Conservation (phyloP, 30 jellyfish, hydroid and myxozoan species). For the Aurelia aurita region DNA sequence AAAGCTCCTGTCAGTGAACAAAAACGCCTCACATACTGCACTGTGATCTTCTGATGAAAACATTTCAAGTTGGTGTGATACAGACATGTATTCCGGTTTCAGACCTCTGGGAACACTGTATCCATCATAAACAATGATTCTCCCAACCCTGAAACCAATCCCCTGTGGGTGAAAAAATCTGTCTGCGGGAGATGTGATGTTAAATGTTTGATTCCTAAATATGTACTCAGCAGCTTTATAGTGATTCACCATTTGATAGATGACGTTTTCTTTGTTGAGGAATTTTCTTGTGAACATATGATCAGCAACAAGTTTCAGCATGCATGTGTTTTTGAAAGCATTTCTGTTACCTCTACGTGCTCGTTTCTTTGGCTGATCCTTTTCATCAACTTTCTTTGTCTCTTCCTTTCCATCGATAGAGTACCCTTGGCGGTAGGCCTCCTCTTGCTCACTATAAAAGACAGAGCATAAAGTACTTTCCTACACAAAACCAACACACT, state of each 20-base stretch:
- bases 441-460: conserved; percentile 49
- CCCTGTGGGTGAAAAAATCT: conserved; percentile 86
- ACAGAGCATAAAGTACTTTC: too few relatives aligned
- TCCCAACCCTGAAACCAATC: conserved; percentile 87
- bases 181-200: conserved; percentile 83
- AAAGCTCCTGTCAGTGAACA: conserved; percentile 93
- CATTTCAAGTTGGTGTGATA: conserved; percentile 67
- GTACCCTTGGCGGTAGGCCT: conserved; percentile 66
- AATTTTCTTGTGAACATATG: conserved; percentile 82
- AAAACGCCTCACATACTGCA: conserved; percentile 86
- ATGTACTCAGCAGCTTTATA: conserved; percentile 95
- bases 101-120: conserved; percentile 82
- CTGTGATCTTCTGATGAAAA: conserved; percentile 88
- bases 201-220: conserved; percentile 94
- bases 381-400: conserved; percentile 55
- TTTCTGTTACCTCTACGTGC: conserved; percentile 86
- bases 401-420: conserved; percentile 23
- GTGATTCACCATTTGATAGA: conserved; percentile 92
- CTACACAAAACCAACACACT: too few relatives aligned
- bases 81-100: conserved; percentile 77
- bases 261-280: conserved; percentile 84
- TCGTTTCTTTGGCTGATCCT: conserved; percentile 55
- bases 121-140: conserved; percentile 75
- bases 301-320: conserved; percentile 91
- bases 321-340: conserved; percentile 81